Base-by-base conservation (phyloP, 1,140 invertebrate species). In the Cydia pomonella region DNA sequence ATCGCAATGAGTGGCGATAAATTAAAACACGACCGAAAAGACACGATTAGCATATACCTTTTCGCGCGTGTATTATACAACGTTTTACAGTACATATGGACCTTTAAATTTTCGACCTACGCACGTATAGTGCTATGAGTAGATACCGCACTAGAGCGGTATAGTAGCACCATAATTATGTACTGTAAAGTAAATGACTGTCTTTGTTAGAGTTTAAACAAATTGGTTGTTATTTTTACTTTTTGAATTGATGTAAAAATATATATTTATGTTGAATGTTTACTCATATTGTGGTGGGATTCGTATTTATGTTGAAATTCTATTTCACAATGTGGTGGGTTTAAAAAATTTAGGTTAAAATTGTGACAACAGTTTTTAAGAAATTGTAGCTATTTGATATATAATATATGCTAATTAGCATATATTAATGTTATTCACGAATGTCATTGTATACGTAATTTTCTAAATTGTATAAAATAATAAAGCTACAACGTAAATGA, bases 361-460 rank as follows among this genome's bases (percentile, higher is more conserved):
- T n/a, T 18, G 44, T 12, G 3, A 59, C 6, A n/a, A n/a, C 18
- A 12, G 21, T 59, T 23, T 59, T 23, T 0, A 59, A 21, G 21
- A 0, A 23, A 23, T 21, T 59, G 53, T 21, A 23, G n/a, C 23
- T 59, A 23, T 59, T 59, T 59, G 21, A 23, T 59, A 59, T 59
- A 1, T 18, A 59, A 23, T 23, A 59, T 23, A 59, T 59, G 53
- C 53, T 23, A 59, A 59, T 7, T n/a, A 18, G 12, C 16, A 18
- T 53, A 7, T 7, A 53, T 50, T 18, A 10, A n/a, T 59, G 10
- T 23, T 10, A 1, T 23, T 0, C 9, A 53, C 16, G 23, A 44
- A 71, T n/a, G 10, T n/a, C 18, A 73, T 73, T n/a, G 72, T 53
- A 53, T 50, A 47, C 47, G 72, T 73, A 47, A 27, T 47, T 47